phyloP scores from a whole-genome alignment of 2,888 invertebrate genomes.

The Drosophila paracracens region DNA sequence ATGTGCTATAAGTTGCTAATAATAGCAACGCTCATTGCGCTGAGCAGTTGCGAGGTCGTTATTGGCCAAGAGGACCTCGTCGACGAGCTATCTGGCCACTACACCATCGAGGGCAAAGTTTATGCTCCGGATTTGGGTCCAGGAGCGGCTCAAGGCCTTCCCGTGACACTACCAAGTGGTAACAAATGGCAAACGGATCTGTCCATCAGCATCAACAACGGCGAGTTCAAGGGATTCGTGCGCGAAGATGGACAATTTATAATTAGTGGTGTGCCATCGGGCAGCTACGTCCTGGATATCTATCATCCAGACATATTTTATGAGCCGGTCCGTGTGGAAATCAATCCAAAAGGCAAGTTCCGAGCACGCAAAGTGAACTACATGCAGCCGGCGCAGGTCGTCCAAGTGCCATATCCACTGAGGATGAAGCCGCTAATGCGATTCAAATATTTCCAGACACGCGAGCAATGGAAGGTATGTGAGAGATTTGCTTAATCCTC shows the following conservation, averaged over 20 bases:
- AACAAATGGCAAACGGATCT: conserved; percentile 92
- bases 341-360: conserved; percentile 98
- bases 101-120: conserved; percentile 92
- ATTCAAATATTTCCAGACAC: conserved; percentile 94
- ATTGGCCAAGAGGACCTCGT: conserved; percentile 80
- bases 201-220: conserved; percentile 93
- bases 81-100: conserved; percentile 86
- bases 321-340: conserved; percentile 97
- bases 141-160: conserved; percentile 27
- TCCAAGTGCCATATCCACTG: conserved; percentile 96
- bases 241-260: conserved; percentile 96
- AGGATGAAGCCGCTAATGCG: conserved; percentile 93
- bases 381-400: conserved; percentile 95
- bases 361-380: conserved; percentile 97
- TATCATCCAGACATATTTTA: conserved; percentile 95
- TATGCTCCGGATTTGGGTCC: conserved; percentile 88
- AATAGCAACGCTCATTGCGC: conserved; percentile 48
- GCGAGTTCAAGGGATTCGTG: conserved; percentile 94
- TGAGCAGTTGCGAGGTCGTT: conserved; percentile 63
- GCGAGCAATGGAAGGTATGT: conserved; percentile 95
- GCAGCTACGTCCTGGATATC: conserved; percentile 97
- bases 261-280: conserved; percentile 94
- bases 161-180: conserved; percentile 64
- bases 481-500: background rate
- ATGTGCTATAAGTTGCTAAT: conserved; percentile 58